Percentiles rank a stretch among this genome's conserved stretches.
These are phyloP conservation scores for Sardina pilchardus DNA, from an alignment of 2,113 vertebrate species.

Conservation along the genomic window DNA sequence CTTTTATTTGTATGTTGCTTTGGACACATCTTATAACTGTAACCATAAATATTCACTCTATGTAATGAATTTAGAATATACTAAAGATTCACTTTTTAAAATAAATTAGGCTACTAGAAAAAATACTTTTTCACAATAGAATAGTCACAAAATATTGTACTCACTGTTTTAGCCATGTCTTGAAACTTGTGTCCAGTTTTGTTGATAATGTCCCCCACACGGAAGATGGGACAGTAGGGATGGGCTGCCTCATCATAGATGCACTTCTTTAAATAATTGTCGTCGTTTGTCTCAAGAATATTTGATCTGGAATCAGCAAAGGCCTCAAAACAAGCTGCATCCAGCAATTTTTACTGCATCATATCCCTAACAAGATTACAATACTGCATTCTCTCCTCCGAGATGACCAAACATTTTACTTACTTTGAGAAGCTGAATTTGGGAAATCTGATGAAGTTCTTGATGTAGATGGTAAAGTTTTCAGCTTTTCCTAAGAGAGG, in stretches of 20 bases:
- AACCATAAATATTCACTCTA: too few relatives aligned
- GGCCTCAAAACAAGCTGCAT: neutral
- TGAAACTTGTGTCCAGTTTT: conserved; percentile 79
- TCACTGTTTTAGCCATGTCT: conserved; percentile 77
- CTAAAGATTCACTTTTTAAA: too few relatives aligned
- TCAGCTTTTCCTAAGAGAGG: conserved; percentile 78
- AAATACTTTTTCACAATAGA: too few relatives aligned
- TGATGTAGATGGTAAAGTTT: conserved; percentile 92
- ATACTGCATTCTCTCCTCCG: neutral
- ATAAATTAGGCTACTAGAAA: too few relatives aligned
- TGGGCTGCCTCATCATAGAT: conserved; percentile 68
- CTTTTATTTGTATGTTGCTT: too few relatives aligned
- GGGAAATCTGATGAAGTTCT: conserved; percentile 88
- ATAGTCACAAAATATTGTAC: too few relatives aligned
- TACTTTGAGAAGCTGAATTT: conserved; percentile 89
- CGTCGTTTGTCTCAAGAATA: conserved; percentile 70
- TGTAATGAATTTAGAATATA: too few relatives aligned
- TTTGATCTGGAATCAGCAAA: conserved; percentile 76
- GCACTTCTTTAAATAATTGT: conserved; percentile 79
- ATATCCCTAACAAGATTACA: neutral
- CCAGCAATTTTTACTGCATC: neutral
- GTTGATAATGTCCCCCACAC: conserved; percentile 76
- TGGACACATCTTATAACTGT: too few relatives aligned
- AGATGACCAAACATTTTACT: conserved; percentile 77
- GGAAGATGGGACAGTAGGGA: conserved; percentile 90